Conservation (phyloP, 1,140 invertebrate genomes). For the Lamellibrachia luymesi region DNA sequence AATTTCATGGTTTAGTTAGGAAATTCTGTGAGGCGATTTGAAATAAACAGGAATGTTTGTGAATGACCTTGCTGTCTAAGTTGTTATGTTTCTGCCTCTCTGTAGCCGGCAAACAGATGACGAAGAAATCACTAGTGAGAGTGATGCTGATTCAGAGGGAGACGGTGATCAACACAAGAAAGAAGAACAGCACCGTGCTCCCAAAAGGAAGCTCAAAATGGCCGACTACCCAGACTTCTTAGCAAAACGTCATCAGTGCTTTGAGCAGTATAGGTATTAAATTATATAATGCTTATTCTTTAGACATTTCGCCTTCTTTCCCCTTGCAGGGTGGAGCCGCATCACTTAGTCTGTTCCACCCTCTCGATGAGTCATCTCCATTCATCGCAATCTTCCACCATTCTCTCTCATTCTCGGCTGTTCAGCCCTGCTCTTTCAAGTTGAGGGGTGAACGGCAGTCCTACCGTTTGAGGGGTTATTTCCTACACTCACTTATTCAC, state of each 20-base stretch:
- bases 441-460: too few relatives aligned
- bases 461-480: too few relatives aligned
- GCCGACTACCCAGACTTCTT: constrained; percentile 67
- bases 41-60: constrained; percentile 1
- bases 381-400: too few relatives aligned
- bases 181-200: constrained; percentile 33
- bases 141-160: constrained; percentile 57
- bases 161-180: constrained; percentile 57
- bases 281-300: not conserved
- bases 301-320: not conserved
- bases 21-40: not conserved
- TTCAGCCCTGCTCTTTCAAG: too few relatives aligned
- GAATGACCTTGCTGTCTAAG: not conserved
- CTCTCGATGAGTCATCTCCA: too few relatives aligned
- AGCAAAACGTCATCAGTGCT: constrained; percentile 65
- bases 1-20: not conserved
- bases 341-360: too few relatives aligned
- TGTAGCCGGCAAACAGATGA: constrained; percentile 42
- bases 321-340: too few relatives aligned
- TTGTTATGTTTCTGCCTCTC: constrained; percentile 6
- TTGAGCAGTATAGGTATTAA: constrained; percentile 70
- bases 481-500: too few relatives aligned
- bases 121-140: constrained; percentile 65
- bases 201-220: constrained; percentile 65
- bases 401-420: too few relatives aligned